Evolutionary conservation across 2,113 vertebrate species (phyloP).

Genomic region (Caloenas nicobarica): DNA sequence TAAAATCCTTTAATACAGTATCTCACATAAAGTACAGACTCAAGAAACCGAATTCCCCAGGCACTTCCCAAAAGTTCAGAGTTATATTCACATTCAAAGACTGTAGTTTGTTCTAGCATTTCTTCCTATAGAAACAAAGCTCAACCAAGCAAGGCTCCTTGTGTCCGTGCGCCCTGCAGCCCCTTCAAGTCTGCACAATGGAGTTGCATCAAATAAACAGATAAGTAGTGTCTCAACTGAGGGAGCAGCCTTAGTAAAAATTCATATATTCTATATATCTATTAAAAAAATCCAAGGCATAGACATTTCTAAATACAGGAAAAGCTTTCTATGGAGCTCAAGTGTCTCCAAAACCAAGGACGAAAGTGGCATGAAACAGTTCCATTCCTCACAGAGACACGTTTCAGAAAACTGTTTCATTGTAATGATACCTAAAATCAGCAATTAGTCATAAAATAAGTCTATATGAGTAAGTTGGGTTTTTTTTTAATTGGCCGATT

Average conservation of each 20-base stretch:
- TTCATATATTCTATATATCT: background rate
- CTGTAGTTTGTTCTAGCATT: background rate
- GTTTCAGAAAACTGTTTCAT: background rate
- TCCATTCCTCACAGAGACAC: fast-evolving
- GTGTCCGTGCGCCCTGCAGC: background rate
- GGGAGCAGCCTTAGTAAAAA: background rate
- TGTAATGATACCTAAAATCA: background rate
- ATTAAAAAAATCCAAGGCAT: background rate
- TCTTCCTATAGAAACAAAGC: background rate
- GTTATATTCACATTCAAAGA: background rate
- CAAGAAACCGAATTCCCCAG: background rate
- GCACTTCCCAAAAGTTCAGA: background rate
- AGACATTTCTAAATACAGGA: background rate
- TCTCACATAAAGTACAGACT: background rate
- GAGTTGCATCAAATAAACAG: background rate
- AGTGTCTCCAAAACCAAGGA: background rate
- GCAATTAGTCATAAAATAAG: too few relatives aligned
- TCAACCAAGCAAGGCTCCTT: background rate
- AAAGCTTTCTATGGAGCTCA: background rate
- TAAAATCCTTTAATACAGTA: background rate
- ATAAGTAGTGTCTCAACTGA: background rate
- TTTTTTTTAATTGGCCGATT: too few relatives aligned
- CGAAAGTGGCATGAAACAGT: background rate
- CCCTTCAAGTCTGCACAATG: fast-evolving
- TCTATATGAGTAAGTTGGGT: too few relatives aligned